Percentiles rank a stretch among this genome's conserved stretches.
Evolutionary conservation across 1,140 invertebrate species (phyloP).

Genomic region (Brachionus calyciflorus): DNA sequence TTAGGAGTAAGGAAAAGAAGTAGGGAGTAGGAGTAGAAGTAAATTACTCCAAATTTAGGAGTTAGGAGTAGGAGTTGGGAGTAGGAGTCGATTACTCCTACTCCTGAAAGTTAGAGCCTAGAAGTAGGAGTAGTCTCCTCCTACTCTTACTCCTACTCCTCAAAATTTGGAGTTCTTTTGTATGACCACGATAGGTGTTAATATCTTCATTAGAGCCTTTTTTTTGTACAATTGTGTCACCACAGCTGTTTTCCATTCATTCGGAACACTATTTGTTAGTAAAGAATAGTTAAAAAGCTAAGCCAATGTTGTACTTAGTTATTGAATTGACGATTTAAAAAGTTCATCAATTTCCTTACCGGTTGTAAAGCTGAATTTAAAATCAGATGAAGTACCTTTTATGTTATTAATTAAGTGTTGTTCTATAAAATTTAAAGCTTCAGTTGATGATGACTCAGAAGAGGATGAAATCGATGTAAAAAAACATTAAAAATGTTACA

Average conservation of each 20-base stretch:
- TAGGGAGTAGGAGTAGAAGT: no score
- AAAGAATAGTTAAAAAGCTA: neutral
- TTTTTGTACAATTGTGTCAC: constrained; percentile 48
- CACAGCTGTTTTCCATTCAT: constrained; percentile 45
- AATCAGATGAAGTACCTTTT: no score
- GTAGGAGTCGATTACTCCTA: no score
- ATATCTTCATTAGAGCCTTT: no score
- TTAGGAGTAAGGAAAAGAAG: no score
- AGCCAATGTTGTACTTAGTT: neutral
- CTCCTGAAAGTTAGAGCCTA: no score
- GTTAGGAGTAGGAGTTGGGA: no score
- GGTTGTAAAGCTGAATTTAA: neutral
- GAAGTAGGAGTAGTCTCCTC: no score
- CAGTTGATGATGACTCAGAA: neutral
- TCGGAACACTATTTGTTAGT: neutral
- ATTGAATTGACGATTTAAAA: neutral
- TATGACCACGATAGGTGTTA: no score
- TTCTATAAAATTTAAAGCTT: neutral
- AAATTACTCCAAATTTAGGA: no score
- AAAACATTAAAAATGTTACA: neutral
- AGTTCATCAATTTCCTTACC: neutral
- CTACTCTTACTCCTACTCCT: no score
- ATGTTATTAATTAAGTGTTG: neutral
- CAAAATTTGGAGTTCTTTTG: no score
- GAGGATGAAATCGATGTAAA: neutral